Evolutionary conservation across 2,797 vertebrate species (phyloP).

Genomic region (Polyboroides typus): DNA sequence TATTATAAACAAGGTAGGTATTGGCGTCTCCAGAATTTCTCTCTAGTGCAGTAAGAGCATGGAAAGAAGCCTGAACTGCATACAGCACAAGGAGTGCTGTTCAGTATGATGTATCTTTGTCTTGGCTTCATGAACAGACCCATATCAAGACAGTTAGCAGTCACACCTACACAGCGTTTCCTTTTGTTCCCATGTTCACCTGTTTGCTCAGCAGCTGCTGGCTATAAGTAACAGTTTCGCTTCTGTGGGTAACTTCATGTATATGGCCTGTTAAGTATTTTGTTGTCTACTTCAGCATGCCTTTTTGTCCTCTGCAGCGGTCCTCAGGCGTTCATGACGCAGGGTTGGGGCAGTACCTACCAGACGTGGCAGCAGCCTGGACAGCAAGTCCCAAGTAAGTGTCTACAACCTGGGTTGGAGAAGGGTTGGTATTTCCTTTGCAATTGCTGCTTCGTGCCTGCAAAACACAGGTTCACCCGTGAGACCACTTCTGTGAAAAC

Average conservation of each 20-base stretch:
- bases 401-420: background rate
- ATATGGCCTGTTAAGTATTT: background rate
- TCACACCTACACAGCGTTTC: background rate
- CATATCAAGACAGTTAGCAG: background rate
- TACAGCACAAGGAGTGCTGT: background rate
- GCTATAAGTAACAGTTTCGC: background rate
- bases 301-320: slow-evolving; percentile 77
- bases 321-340: slow-evolving; percentile 92
- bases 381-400: slow-evolving; percentile 96
- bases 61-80: background rate
- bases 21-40: background rate
- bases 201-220: background rate
- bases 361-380: slow-evolving; percentile 96
- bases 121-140: background rate
- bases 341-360: slow-evolving; percentile 95
- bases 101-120: background rate
- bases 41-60: background rate
- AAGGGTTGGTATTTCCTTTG: background rate
- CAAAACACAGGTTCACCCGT: background rate
- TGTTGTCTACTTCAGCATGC: background rate
- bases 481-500: background rate
- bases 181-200: background rate
- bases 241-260: background rate
- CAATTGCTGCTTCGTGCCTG: background rate
- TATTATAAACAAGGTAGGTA: background rate